A percentile compares a stretch with the other conserved stretches of the same genome.
Evolutionary conservation across 2,888 invertebrate genomes (phyloP).

Genomic region (Aradus depressus): DNA sequence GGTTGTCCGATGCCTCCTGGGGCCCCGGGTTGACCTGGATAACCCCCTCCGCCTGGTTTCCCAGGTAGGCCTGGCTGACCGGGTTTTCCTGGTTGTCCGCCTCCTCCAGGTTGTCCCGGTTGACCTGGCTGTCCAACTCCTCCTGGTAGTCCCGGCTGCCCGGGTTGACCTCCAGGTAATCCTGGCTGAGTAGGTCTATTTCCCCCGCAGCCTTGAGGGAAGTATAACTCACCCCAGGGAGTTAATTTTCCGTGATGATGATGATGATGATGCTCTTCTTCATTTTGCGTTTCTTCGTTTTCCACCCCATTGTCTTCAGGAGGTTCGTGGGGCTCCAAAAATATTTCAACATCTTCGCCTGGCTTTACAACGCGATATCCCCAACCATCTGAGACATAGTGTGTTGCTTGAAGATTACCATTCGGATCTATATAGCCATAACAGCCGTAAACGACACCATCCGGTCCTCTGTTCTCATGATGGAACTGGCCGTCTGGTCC

Average conservation of each 20-base stretch:
- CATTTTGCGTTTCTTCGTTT: slow-evolving; percentile 34
- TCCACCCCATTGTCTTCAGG: slow-evolving; percentile 30
- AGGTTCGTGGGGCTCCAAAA: slow-evolving; percentile 40
- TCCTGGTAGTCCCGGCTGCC: slow-evolving; percentile 23
- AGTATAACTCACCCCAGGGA: slow-evolving; percentile 56
- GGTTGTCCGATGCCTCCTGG: slow-evolving; percentile 17
- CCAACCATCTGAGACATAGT: slow-evolving; percentile 66
- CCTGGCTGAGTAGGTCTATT: slow-evolving; percentile 29
- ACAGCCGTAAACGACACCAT: slow-evolving; percentile 68
- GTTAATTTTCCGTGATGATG: slow-evolving; percentile 46
- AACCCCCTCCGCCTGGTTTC: neutral
- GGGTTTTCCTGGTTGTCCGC: slow-evolving; percentile 17
- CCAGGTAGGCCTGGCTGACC: slow-evolving; percentile 31
- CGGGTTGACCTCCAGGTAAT: slow-evolving; percentile 18
- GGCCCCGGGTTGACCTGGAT: slow-evolving; percentile 17
- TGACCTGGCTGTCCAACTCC: slow-evolving; percentile 27
- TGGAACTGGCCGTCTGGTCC: slow-evolving; percentile 66
- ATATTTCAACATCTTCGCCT: slow-evolving; percentile 55
- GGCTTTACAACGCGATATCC: slow-evolving; percentile 64
- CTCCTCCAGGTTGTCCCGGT: slow-evolving; percentile 26
- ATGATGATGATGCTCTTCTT: slow-evolving; percentile 34
- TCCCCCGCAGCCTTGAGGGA: slow-evolving; percentile 60
- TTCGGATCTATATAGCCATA: slow-evolving; percentile 65
- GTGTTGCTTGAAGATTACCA: slow-evolving; percentile 53
- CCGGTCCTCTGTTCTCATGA: slow-evolving; percentile 62